Evolutionary conservation across 2,113 vertebrate species (phyloP), one percentile per base, ranked within the genome.

Genomic region (Litocranius walleri): DNA sequence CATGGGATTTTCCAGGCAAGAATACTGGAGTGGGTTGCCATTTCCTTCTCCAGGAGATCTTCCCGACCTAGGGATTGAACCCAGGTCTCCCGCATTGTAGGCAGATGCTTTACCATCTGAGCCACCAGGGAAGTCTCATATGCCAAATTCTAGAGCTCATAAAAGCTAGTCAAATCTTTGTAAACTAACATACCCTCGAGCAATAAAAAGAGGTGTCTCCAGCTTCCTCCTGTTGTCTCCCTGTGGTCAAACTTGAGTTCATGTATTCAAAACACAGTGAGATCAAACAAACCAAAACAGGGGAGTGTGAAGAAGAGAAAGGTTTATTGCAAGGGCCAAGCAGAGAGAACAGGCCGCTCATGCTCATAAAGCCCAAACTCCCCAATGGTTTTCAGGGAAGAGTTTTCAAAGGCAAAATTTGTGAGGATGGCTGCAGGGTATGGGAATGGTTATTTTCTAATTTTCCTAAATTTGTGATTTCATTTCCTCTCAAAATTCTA

Each of bases 71-170:
- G 59, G 27, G 59, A 61, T 1, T 14, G 59, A 61, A 61, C 59
- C 59, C 59, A 30, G 59, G 25, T 59, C 57, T 59, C 57, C 57
- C 5, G 11, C 2, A 59, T 6, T 59, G 11, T 13, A 29, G 25
- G 57, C 57, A 29, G 57, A 59, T 0, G 11, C 57, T 59, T 59
- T 6, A 59, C 5, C 0, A 0, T 6, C 25, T 5, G 57, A 59
- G 11, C 25, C 57, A 29, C 57, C 4, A 59, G 57, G 1, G 4
- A 59, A 59, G 11, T 59, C 57, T 12, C 40, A 7, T 4, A 25
- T 7, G 40, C 5, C 52, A 4, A 30, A 91, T 40, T 64, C 61
- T 13, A 57, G 67, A 90, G 3, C 27, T 67, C 48, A 40, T 21
- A 43, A 80, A 30, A 11, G 12, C 4, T 1, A 25, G 64, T 33